These are phyloP conservation scores for Anser cygnoides DNA, from an alignment of 2,113 vertebrate species.

Conservation along the genomic window DNA sequence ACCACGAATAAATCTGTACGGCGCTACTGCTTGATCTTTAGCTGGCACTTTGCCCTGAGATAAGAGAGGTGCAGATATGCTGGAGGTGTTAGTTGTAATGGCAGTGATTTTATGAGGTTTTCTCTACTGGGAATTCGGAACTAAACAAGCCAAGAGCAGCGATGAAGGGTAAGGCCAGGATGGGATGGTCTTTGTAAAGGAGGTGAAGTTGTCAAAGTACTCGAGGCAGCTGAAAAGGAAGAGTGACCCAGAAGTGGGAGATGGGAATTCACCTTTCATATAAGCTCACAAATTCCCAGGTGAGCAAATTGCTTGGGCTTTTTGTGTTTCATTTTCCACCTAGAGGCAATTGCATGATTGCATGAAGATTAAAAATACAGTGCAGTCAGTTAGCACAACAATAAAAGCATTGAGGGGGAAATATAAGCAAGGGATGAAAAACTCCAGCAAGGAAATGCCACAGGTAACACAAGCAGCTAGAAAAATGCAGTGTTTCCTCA, in stretches of 20 bases:
- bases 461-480: neutral
- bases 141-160: neutral
- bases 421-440: neutral
- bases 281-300: neutral
- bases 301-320: neutral
- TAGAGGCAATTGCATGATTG: neutral
- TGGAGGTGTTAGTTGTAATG: neutral
- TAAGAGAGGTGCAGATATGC: neutral
- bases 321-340: neutral
- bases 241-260: neutral
- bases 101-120: neutral
- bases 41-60: neutral
- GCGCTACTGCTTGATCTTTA: neutral
- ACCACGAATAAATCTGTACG: neutral
- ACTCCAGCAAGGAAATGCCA: neutral
- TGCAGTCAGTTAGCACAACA: neutral
- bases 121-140: neutral
- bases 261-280: neutral
- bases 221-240: neutral
- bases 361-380: neutral
- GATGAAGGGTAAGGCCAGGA: neutral
- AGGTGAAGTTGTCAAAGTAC: neutral
- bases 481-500: neutral
- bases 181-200: neutral
- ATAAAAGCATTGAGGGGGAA: neutral